Conservation (phyloP, 2,888 invertebrate species). For the Epinotia demarniana region DNA sequence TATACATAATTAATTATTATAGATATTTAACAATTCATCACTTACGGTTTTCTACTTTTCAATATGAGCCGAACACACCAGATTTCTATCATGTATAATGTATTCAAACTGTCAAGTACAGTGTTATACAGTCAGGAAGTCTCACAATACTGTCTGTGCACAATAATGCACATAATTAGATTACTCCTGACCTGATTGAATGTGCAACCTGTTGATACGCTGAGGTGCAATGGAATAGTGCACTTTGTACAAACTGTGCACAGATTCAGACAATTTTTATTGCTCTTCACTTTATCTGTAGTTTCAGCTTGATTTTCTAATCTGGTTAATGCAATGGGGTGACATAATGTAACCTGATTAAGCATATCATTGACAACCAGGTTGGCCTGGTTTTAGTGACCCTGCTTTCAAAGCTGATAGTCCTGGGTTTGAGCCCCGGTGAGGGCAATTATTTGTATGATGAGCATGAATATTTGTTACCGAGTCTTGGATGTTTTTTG, state of each 20-base stretch:
- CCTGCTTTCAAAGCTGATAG: no score
- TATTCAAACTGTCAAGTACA: neutral
- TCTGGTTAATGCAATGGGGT: neutral
- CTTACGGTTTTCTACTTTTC: constrained; percentile 3
- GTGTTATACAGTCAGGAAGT: constrained; percentile 16
- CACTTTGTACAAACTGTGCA: neutral
- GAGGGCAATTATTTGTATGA: no score
- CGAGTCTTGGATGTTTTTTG: no score
- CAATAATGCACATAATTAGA: constrained; percentile 32
- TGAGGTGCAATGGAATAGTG: neutral
- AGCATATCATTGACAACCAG: neutral
- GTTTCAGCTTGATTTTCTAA: neutral
- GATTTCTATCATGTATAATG: constrained; percentile 2
- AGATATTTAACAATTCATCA: neutral
- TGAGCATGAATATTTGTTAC: no score
- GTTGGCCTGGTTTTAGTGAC: no score
- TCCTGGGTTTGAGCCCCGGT: no score
- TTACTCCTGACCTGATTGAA: constrained; percentile 32
- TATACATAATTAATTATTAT: no score
- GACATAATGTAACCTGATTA: neutral
- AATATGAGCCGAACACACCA: constrained; percentile 8
- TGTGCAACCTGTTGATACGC: constrained; percentile 4
- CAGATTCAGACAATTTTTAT: neutral
- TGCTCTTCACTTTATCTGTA: neutral
- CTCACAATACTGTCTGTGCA: constrained; percentile 11